Evolutionary conservation across 64 coral and sea anemone species (phyloP).

Genomic region (Porites australiensis): DNA sequence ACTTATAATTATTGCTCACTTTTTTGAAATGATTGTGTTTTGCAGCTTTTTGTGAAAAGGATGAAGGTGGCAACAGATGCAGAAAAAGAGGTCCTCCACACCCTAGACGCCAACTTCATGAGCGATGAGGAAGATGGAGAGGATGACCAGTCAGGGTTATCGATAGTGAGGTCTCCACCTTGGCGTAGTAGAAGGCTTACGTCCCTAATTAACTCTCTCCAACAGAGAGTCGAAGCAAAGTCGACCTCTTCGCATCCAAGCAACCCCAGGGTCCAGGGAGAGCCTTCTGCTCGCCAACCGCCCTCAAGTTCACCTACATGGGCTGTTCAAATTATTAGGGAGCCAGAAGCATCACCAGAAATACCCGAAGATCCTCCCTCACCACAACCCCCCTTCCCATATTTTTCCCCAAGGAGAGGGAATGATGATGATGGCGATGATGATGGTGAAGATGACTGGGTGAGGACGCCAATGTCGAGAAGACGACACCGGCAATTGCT

Average conservation of each 20-base stretch:
- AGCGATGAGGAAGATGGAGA: slow-evolving; percentile 38
- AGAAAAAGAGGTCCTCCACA: neutral
- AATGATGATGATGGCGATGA: no score
- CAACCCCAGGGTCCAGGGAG: neutral
- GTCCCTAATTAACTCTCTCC: neutral
- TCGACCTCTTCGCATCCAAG: neutral
- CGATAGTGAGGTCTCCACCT: neutral
- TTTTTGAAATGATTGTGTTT: no score
- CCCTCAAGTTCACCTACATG: neutral
- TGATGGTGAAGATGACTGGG: no score
- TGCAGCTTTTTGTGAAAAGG: slow-evolving; percentile 38
- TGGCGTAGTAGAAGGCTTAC: neutral
- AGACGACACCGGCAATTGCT: no score
- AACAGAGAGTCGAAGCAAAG: neutral
- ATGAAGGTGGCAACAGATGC: neutral
- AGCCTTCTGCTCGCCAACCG: neutral
- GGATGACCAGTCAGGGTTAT: neutral
- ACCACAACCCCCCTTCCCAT: no score
- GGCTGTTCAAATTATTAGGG: neutral
- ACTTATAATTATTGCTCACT: no score
- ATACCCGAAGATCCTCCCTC: no score
- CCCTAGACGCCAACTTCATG: slow-evolving; percentile 1
- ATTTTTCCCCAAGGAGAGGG: no score
- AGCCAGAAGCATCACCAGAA: no score
- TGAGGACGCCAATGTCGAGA: no score